These are phyloP conservation scores for Drosophila kikkawai DNA, from an alignment of 1,140 invertebrate species.

Conservation along the genomic window DNA sequence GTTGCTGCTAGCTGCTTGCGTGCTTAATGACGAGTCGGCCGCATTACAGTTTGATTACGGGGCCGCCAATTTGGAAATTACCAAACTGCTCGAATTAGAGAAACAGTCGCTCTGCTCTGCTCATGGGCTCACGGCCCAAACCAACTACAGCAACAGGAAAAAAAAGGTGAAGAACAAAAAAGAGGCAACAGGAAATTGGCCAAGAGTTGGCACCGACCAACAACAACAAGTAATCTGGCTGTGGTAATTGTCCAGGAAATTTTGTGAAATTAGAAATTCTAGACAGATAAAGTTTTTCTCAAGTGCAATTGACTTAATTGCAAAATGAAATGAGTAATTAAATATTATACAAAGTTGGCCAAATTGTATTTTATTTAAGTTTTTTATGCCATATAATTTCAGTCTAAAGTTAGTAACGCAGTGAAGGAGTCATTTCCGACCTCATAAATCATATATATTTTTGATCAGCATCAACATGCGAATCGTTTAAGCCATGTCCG, in stretches of 20 bases:
- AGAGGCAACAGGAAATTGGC: conserved; percentile 60
- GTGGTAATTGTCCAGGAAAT: conserved; percentile 19
- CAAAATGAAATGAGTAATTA: background rate
- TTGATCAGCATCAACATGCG: too few relatives aligned
- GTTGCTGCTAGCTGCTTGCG: conserved; percentile 62
- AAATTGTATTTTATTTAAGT: background rate
- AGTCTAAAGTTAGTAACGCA: too few relatives aligned
- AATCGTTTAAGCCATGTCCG: too few relatives aligned
- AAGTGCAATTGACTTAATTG: conserved; percentile 6
- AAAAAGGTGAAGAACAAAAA: conserved; percentile 36
- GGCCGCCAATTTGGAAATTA: conserved; percentile 75
- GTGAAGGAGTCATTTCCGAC: too few relatives aligned
- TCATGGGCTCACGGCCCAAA: conserved; percentile 20
- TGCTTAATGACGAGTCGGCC: conserved; percentile 72
- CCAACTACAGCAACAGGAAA: conserved; percentile 13
- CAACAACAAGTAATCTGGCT: background rate
- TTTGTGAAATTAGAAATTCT: conserved; percentile 21
- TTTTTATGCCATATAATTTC: background rate
- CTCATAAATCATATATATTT: too few relatives aligned
- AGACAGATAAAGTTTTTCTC: conserved; percentile 7
- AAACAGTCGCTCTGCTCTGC: conserved; percentile 40
- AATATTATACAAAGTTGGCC: background rate
- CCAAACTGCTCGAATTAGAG: conserved; percentile 78
- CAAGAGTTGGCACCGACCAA: conserved; percentile 22
- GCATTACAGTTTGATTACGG: conserved; percentile 79